These are phyloP conservation scores for Tychaedon coryphoeus DNA, from an alignment of 2,113 vertebrate species.

Conservation along the genomic window DNA sequence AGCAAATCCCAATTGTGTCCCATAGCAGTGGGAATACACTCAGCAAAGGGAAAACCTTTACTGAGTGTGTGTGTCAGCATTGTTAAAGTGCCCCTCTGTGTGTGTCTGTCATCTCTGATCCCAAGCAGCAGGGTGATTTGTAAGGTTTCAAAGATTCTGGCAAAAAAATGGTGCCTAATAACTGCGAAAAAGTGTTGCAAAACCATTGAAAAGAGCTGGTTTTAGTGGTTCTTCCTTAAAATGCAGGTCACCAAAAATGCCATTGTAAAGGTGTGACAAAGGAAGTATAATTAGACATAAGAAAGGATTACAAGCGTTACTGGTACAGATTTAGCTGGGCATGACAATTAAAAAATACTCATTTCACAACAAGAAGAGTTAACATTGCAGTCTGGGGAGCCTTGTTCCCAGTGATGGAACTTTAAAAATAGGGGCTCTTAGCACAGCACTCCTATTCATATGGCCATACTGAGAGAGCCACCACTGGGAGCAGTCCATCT, in stretches of 20 bases:
- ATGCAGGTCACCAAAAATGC: neutral
- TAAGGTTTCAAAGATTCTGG: neutral
- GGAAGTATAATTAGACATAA: neutral
- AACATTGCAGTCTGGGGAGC: neutral
- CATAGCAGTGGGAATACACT: neutral
- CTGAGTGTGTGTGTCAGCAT: no score
- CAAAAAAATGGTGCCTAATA: neutral
- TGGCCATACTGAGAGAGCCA: neutral
- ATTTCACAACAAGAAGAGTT: neutral
- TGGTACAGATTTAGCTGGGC: neutral
- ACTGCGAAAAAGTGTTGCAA: neutral
- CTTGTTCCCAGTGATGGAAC: neutral
- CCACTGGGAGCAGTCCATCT: neutral
- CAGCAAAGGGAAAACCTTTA: neutral
- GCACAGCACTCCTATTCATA: accelerated
- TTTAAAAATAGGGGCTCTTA: neutral
- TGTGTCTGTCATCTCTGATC: neutral
- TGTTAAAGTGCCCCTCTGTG: neutral
- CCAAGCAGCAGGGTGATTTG: neutral
- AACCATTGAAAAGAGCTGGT: neutral
- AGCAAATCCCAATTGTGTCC: neutral
- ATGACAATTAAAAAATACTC: neutral
- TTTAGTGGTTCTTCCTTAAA: neutral
- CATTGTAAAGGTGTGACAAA: neutral
- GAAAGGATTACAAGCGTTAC: neutral